Percentiles rank a stretch among this genome's conserved stretches.
Conservation (phyloP, 2,113 vertebrate species). For the Procavia capensis region DNA sequence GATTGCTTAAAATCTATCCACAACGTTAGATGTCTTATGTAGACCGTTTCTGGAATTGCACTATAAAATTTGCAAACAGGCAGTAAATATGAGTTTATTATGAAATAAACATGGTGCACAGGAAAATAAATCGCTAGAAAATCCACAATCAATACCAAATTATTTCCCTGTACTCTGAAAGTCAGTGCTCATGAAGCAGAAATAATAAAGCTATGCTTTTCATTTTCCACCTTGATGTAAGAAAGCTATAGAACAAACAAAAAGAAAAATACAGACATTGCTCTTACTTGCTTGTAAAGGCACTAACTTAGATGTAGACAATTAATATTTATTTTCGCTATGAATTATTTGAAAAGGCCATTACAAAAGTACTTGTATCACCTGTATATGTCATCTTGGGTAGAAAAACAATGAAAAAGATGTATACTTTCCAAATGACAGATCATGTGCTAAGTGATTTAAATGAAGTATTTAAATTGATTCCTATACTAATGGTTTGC, state of each 20-base stretch:
- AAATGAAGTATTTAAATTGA: conserved; percentile 25
- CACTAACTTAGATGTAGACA: not conserved
- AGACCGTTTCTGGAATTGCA: not conserved
- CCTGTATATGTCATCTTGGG: not conserved
- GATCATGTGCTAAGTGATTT: not conserved
- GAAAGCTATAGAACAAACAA: conserved; percentile 24
- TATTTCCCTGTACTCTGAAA: conserved; percentile 45
- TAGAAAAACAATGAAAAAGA: not conserved
- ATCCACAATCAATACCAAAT: not conserved
- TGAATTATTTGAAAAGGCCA: conserved; percentile 17
- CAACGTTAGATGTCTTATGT: not conserved
- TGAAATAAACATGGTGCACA: not conserved
- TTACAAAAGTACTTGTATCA: not conserved
- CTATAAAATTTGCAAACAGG: conserved; percentile 27
- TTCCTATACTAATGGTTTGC: no score
- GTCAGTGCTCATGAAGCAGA: conserved; percentile 25
- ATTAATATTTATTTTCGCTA: conserved; percentile 10
- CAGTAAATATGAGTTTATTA: conserved; percentile 25
- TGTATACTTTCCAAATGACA: not conserved
- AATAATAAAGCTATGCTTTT: not conserved
- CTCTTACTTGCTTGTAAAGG: conserved; percentile 46
- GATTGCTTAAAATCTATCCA: conserved; percentile 27
- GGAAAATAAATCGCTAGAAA: conserved; percentile 43
- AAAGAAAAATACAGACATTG: not conserved
- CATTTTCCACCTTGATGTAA: not conserved